Percentiles rank a stretch among this genome's conserved stretches.
Evolutionary conservation across 2,113 vertebrate genomes (phyloP).

Genomic region (Sceloporus tristichus): DNA sequence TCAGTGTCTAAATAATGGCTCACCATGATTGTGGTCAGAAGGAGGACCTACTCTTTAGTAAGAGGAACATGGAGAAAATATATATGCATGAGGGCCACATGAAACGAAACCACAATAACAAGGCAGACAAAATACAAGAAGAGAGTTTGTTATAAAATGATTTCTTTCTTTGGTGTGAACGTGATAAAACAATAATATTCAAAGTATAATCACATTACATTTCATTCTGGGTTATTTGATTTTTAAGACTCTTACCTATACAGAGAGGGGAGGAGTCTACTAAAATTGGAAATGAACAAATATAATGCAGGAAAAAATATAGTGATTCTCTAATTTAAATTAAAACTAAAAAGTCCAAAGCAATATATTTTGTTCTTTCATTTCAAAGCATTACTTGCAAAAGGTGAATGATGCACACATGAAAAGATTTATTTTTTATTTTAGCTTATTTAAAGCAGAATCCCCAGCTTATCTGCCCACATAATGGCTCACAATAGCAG

Average conservation of each 20-base stretch:
- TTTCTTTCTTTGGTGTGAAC: neutral
- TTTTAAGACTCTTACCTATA: neutral
- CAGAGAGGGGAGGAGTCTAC: neutral
- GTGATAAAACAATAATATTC: neutral
- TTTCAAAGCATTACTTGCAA: neutral
- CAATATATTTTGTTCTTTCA: neutral
- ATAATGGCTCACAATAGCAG: neutral
- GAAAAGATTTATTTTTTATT: neutral
- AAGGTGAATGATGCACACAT: neutral
- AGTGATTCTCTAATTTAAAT: neutral
- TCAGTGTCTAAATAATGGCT: too few species aligned
- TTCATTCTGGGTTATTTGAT: neutral
- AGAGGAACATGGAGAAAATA: too few species aligned
- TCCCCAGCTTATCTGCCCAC: neutral
- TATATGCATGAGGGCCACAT: too few species aligned
- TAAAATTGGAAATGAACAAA: neutral
- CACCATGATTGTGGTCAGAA: too few species aligned
- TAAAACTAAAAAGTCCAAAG: neutral
- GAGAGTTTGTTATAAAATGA: too few species aligned
- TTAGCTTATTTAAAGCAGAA: neutral
- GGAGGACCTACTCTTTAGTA: too few species aligned
- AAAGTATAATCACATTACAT: constrained; percentile 3
- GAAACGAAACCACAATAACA: too few species aligned
- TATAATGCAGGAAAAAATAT: neutral
- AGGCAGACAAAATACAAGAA: too few species aligned